Evolutionary conservation across 2,113 vertebrate species (phyloP).

Genomic region (Pangasianodon hypophthalmus): DNA sequence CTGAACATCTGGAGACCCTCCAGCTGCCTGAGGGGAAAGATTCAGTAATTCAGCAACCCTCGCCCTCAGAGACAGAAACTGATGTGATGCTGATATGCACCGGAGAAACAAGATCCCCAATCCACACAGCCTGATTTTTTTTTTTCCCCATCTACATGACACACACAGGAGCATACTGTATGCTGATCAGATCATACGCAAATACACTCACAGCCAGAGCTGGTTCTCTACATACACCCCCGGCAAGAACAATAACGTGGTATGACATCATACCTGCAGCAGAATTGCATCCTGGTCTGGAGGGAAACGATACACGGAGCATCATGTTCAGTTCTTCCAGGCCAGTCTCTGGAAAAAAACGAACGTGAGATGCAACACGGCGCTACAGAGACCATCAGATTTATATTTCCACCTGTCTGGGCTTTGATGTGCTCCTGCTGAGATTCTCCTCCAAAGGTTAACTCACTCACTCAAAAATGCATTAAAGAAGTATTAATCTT

Average conservation of each 20-base stretch:
- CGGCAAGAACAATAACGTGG: not conserved
- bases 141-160: conserved; percentile 3
- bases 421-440: not conserved
- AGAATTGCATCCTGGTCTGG: not conserved
- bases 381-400: not conserved
- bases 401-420: not conserved
- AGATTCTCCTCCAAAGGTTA: not conserved
- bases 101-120: conserved; percentile 23
- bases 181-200: not conserved
- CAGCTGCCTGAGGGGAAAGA: conserved; percentile 60
- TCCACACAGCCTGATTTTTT: not conserved
- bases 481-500: not conserved
- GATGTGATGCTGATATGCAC: conserved; percentile 44
- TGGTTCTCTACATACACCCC: not conserved
- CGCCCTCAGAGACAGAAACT: conserved; percentile 47
- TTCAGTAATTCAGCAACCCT: conserved; percentile 53
- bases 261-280: conserved; percentile 11
- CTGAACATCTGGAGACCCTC: conserved; percentile 68
- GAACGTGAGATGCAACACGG: not conserved
- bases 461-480: not conserved
- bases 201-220: not conserved
- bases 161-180: conserved; percentile 9
- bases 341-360: not conserved
- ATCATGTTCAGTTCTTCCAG: not conserved
- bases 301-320: too few species aligned